Conservation (phyloP, 2,797 vertebrate genomes). For the Geotrypetes seraphini region DNA sequence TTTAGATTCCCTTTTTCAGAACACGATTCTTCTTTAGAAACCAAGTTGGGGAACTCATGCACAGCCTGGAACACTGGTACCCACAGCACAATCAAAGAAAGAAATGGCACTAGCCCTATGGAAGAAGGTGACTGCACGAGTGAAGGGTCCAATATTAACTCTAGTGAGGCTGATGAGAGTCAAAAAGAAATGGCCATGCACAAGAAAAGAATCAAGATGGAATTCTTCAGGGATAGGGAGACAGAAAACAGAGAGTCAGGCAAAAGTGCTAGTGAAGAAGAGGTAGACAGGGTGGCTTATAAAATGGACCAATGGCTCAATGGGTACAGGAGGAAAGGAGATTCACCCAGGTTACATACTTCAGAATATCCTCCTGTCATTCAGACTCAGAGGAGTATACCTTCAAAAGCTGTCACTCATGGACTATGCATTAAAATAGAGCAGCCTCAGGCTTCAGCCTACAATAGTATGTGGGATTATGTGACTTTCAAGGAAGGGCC, state of each 20-base stretch:
- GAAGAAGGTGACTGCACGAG: neutral
- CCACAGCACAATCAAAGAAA: constrained; percentile 39
- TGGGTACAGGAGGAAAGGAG: neutral
- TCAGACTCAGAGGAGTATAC: constrained; percentile 61
- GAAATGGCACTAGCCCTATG: constrained; percentile 31
- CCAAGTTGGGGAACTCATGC: neutral
- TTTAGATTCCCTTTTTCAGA: neutral
- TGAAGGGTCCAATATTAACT: neutral
- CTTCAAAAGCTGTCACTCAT: constrained; percentile 7
- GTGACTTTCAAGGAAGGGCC: constrained; percentile 1
- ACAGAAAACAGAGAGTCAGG: constrained; percentile 12
- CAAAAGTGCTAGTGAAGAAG: constrained; percentile 1
- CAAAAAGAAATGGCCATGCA: neutral
- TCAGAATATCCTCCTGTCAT: constrained; percentile 52
- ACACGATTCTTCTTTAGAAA: neutral
- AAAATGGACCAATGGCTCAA: constrained; percentile 28
- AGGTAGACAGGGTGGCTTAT: constrained; percentile 39
- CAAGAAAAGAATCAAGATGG: constrained; percentile 31
- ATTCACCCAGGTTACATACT: rapidly evolving
- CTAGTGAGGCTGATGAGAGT: neutral
- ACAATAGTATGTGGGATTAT: constrained; percentile 12
- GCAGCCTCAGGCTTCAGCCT: constrained; percentile 33
- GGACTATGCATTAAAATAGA: constrained; percentile 64
- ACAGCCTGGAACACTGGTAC: rapidly evolving
- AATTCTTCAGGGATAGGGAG: constrained; percentile 13